These are phyloP conservation scores for Actinemys pallida DNA, from an alignment of 2,113 vertebrate species.

Conservation along the genomic window DNA sequence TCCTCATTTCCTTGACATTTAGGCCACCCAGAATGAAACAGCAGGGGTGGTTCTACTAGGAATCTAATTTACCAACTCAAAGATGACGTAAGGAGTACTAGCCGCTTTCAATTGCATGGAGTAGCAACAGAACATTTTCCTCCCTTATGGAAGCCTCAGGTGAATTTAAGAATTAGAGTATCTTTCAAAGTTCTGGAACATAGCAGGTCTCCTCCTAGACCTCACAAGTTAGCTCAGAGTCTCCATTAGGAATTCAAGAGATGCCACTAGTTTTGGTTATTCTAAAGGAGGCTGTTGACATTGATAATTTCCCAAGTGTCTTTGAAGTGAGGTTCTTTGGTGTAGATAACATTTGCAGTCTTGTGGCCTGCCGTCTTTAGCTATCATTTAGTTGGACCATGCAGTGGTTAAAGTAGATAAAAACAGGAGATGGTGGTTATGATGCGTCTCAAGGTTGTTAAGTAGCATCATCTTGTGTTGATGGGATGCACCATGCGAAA, in stretches of 20 bases:
- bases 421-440: background rate
- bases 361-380: background rate
- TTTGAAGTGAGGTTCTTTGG: background rate
- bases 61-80: background rate
- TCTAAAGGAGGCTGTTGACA: background rate
- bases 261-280: background rate
- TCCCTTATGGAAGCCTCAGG: background rate
- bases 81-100: background rate
- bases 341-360: background rate
- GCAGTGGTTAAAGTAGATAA: background rate
- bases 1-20: no score
- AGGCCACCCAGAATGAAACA: background rate
- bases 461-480: constrained; percentile 1
- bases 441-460: constrained; percentile 16
- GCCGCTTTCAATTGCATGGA: background rate
- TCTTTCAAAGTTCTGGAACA: background rate
- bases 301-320: background rate
- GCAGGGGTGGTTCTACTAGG: background rate
- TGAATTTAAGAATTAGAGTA: background rate
- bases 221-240: background rate
- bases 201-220: background rate
- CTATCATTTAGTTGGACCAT: background rate
- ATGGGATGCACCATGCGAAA: background rate
- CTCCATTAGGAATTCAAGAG: background rate
- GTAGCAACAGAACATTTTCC: background rate